Evolutionary conservation across 1,140 invertebrate species (phyloP).

Genomic region (Drosophila arawakana): DNA sequence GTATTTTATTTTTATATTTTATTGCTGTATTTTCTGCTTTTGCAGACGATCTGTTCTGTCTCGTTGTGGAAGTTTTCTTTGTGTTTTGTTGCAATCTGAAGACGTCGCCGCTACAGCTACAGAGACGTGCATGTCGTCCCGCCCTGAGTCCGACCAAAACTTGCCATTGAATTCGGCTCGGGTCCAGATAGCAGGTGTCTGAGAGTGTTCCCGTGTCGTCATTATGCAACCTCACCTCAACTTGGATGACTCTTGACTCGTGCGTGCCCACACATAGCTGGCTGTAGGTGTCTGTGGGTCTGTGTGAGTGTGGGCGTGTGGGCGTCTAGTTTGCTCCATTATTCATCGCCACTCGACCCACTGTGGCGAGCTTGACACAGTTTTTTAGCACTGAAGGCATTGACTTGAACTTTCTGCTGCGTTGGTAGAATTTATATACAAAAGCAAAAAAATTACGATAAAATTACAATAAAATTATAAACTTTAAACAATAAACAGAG

Average conservation of each 20-base stretch:
- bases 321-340: conserved; percentile 11
- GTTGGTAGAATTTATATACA: conserved; percentile 84
- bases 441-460: conserved; percentile 84
- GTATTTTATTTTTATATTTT: too few relatives aligned
- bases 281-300: background rate
- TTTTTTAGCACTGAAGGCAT: conserved; percentile 61
- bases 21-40: background rate
- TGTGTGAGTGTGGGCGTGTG: conserved; percentile 13
- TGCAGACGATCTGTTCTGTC: conserved; percentile 36
- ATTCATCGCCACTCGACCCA: conserved; percentile 41
- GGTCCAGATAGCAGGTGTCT: conserved; percentile 71
- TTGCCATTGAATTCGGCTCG: conserved; percentile 54
- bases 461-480: conserved; percentile 81
- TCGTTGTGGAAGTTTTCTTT: conserved; percentile 38
- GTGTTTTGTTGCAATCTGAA: conserved; percentile 66
- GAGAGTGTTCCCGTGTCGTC: conserved; percentile 33
- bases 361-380: conserved; percentile 67
- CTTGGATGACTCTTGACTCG: conserved; percentile 40
- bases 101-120: conserved; percentile 47
- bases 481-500: conserved; percentile 42
- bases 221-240: conserved; percentile 55
- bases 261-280: conserved; percentile 33
- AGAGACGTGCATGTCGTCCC: conserved; percentile 45
- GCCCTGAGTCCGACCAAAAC: conserved; percentile 46
- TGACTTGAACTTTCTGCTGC: conserved; percentile 80